Percentiles rank a stretch among this genome's conserved stretches.
phyloP scores from a whole-genome alignment of 2,797 vertebrate genomes.

The Crax fasciolata region DNA sequence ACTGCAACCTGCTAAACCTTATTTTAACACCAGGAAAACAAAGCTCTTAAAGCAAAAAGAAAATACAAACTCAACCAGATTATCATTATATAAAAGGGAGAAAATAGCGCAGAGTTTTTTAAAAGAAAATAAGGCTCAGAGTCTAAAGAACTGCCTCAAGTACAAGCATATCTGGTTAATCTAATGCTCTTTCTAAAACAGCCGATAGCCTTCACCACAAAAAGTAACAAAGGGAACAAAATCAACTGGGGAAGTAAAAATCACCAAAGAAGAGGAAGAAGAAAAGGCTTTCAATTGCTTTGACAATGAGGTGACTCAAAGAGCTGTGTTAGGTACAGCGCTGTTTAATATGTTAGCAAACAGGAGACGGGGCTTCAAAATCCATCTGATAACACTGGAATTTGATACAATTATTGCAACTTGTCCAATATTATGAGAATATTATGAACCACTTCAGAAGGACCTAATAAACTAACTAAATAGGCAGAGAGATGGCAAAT shows the following conservation, averaged over 20 bases:
- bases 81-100: neutral
- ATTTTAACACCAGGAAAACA: neutral
- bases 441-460: constrained; percentile 16
- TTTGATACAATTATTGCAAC: constrained; percentile 29
- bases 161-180: constrained; percentile 32
- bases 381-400: neutral
- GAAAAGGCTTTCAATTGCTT: constrained; percentile 70
- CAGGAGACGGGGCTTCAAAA: constrained; percentile 41
- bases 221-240: constrained; percentile 71
- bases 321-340: constrained; percentile 41
- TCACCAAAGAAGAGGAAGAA: constrained; percentile 55
- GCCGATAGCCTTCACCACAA: constrained; percentile 51
- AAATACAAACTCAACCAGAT: neutral
- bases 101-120: neutral
- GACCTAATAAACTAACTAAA: constrained; percentile 4
- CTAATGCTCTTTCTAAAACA: constrained; percentile 33
- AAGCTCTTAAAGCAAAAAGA: neutral
- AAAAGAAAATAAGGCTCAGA: neutral
- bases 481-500: constrained; percentile 25
- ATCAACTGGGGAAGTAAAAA: constrained; percentile 66
- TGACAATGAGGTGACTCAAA: constrained; percentile 62
- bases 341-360: constrained; percentile 65
- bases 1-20: neutral
- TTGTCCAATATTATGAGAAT: constrained; percentile 12
- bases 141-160: neutral